Evolutionary conservation across 2,113 vertebrate genomes (phyloP).

Genomic region (Onychorhynchus coronatus): DNA sequence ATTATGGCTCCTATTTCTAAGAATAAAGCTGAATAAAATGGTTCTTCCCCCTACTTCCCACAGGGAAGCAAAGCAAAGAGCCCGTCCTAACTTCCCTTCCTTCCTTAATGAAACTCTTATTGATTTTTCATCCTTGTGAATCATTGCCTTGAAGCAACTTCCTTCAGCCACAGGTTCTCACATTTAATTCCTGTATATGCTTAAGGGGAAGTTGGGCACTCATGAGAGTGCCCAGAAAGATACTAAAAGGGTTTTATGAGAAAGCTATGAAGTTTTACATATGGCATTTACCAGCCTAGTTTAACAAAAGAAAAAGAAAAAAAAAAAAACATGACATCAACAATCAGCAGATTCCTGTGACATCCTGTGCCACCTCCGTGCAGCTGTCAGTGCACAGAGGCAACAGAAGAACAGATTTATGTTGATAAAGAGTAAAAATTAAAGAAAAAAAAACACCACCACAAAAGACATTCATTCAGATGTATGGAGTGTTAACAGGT

Average conservation of each 20-base stretch:
- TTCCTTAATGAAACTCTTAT: slow-evolving; percentile 83
- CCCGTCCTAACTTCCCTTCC: slow-evolving; percentile 67
- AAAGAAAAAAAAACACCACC: rapidly evolving
- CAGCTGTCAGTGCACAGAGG: neutral
- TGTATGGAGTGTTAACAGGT: neutral
- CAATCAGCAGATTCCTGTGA: neutral
- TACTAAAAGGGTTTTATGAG: slow-evolving; percentile 57
- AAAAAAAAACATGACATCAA: neutral
- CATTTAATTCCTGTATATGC: slow-evolving; percentile 81
- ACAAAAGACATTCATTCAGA: neutral
- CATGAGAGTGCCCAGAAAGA: slow-evolving; percentile 67
- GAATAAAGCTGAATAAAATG: slow-evolving; percentile 37
- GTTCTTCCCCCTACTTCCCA: slow-evolving; percentile 22
- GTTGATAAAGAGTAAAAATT: neutral
- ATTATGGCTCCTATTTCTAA: neutral
- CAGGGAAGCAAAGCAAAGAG: slow-evolving; percentile 47
- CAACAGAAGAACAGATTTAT: neutral
- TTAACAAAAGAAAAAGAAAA: neutral
- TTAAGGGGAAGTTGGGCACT: slow-evolving; percentile 74
- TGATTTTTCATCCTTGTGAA: slow-evolving; percentile 87
- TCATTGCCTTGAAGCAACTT: slow-evolving; percentile 80
- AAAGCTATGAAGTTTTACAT: slow-evolving; percentile 56
- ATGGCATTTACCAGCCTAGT: slow-evolving; percentile 45
- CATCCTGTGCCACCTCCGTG: neutral
- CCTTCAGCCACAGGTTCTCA: slow-evolving; percentile 77